These are phyloP conservation scores for Drosophila prosaltans DNA, from an alignment of 1,140 invertebrate genomes.

Conservation along the genomic window DNA sequence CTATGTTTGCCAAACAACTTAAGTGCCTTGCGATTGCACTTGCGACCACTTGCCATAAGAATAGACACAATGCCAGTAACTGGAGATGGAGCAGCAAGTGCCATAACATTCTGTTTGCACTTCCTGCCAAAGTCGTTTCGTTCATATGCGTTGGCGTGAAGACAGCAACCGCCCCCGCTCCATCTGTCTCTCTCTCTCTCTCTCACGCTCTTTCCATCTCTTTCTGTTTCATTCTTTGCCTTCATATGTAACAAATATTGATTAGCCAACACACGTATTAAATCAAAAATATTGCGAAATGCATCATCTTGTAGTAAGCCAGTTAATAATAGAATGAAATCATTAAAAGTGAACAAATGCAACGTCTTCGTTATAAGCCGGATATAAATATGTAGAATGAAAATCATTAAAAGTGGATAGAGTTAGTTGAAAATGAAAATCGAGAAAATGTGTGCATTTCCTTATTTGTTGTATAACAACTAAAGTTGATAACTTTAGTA, in stretches of 20 bases:
- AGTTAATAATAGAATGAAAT: neutral
- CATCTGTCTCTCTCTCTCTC: neutral
- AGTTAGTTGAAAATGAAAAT: no score
- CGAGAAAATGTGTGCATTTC: no score
- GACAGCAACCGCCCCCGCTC: neutral
- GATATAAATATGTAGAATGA: no score
- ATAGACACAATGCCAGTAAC: slow-evolving; percentile 42
- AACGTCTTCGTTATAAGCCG: no score
- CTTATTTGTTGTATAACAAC: no score
- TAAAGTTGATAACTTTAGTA: no score
- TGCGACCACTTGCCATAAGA: slow-evolving; percentile 42
- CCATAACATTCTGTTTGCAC: slow-evolving; percentile 43
- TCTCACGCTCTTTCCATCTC: neutral
- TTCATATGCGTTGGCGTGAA: slow-evolving; percentile 33
- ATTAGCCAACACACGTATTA: neutral
- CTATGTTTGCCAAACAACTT: slow-evolving; percentile 60
- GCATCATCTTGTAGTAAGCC: neutral
- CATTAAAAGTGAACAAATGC: neutral
- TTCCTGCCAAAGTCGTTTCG: slow-evolving; percentile 50
- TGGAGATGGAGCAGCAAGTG: slow-evolving; percentile 10
- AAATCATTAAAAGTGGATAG: no score
- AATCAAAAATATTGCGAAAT: neutral
- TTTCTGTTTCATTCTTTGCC: no score
- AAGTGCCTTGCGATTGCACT: slow-evolving; percentile 70
- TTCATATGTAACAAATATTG: neutral